Percentiles rank a stretch among this genome's conserved stretches.
Conservation (phyloP, 2,113 vertebrate genomes). For the Ciconia maguari region DNA sequence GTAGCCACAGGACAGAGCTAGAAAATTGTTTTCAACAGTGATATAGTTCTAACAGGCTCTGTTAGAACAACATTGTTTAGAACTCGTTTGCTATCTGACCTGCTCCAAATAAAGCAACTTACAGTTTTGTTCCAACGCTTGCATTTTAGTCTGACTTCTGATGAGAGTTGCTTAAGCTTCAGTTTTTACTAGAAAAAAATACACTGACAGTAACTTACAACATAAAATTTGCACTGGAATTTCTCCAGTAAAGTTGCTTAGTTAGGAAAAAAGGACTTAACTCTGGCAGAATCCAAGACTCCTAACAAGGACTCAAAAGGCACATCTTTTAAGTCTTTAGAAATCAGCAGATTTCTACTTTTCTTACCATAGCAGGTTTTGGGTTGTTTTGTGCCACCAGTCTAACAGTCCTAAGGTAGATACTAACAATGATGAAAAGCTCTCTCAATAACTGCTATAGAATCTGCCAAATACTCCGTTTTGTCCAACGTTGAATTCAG, state of each 20-base stretch:
- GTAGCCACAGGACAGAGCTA: background rate
- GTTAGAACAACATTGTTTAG: background rate
- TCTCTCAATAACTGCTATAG: background rate
- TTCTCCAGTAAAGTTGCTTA: background rate
- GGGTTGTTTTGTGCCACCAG: background rate
- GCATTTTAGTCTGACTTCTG: background rate
- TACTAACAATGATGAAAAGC: background rate
- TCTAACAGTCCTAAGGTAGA: background rate
- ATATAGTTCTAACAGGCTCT: background rate
- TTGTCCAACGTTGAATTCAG: background rate
- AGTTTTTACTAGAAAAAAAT: background rate
- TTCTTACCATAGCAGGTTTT: background rate
- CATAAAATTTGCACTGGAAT: background rate
- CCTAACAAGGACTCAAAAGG: background rate
- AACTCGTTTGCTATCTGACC: background rate
- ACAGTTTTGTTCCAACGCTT: background rate
- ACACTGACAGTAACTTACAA: background rate
- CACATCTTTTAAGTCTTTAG: background rate
- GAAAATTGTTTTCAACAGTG: background rate
- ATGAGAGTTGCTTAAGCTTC: background rate
- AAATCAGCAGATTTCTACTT: background rate
- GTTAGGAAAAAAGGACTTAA: background rate
- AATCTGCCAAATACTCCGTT: background rate
- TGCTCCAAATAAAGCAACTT: background rate
- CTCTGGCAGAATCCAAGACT: background rate